phyloP scores from a whole-genome alignment of 2,797 vertebrate genomes.

The Orestias chungarensis region DNA sequence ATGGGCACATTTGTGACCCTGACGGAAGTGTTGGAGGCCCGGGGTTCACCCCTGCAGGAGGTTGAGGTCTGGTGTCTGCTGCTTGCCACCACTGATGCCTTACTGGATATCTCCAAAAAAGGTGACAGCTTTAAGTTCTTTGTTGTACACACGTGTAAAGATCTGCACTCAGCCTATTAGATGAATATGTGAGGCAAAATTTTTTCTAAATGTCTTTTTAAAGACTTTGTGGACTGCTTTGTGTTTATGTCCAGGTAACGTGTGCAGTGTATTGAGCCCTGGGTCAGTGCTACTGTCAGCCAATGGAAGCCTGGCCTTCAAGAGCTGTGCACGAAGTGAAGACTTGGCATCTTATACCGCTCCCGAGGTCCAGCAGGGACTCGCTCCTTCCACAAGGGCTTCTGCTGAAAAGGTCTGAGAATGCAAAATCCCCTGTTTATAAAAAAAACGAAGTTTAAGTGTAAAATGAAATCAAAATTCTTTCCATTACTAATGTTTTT shows the following conservation, averaged over 20 bases:
- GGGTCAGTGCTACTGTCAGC: constrained; percentile 85
- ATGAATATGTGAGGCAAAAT: background rate
- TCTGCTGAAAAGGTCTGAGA: constrained; percentile 73
- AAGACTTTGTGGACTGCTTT: background rate
- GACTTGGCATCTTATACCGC: constrained; percentile 85
- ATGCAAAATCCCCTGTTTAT: background rate
- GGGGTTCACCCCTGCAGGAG: constrained; percentile 86
- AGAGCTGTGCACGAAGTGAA: constrained; percentile 75
- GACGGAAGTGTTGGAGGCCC: constrained; percentile 86
- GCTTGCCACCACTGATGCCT: constrained; percentile 74
- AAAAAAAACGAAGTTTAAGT: no score
- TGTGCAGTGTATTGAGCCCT: constrained; percentile 84
- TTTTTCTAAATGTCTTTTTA: background rate
- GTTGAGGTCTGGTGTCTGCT: constrained; percentile 91
- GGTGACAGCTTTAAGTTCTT: constrained; percentile 62
- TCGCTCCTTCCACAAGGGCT: constrained; percentile 49
- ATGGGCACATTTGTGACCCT: constrained; percentile 89
- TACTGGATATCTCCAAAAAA: constrained; percentile 82
- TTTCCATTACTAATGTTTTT: no score
- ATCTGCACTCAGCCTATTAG: background rate
- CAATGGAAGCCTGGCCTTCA: constrained; percentile 85
- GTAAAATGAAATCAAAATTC: no score
- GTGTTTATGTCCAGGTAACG: constrained; percentile 68
- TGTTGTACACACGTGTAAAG: background rate
- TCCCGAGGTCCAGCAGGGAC: constrained; percentile 81